phyloP scores from a whole-genome alignment of 2,888 invertebrate species.

The Hemaris fuciformis region DNA sequence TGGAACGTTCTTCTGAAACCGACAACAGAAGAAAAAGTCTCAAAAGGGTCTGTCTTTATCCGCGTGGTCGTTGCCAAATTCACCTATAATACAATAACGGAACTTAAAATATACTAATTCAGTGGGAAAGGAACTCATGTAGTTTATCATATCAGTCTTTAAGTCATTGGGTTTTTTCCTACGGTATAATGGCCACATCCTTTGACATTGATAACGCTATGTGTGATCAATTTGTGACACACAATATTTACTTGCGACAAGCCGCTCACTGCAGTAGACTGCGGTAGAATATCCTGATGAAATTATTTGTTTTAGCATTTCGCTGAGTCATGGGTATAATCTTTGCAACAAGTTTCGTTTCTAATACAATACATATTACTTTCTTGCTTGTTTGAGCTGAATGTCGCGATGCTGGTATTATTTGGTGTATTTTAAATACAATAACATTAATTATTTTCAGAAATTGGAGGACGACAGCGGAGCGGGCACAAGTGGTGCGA shows the following conservation, averaged over 20 bases:
- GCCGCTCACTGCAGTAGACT: neutral
- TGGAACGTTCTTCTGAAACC: slow-evolving; percentile 34
- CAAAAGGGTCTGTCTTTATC: slow-evolving; percentile 61
- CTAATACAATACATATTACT: no score
- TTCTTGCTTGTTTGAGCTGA: neutral
- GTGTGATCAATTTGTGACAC: neutral
- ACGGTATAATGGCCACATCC: slow-evolving; percentile 1
- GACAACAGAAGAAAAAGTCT: slow-evolving; percentile 52
- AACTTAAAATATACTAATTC: neutral
- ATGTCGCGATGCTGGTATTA: neutral
- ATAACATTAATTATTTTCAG: slow-evolving; percentile 57
- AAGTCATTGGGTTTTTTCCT: neutral
- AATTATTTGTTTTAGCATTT: neutral
- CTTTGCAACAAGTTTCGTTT: neutral
- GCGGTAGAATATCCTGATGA: neutral
- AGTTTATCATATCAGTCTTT: neutral
- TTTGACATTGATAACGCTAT: neutral
- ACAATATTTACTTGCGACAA: neutral
- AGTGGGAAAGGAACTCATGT: neutral
- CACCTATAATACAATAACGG: neutral
- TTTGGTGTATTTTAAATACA: neutral
- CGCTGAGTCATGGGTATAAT: neutral
- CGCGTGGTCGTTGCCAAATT: neutral
- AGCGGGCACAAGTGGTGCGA: slow-evolving; percentile 74
- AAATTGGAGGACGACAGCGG: slow-evolving; percentile 79